A percentile compares a stretch with the other conserved stretches of the same genome.
Evolutionary conservation across 2,797 vertebrate genomes (phyloP).

Genomic region (Cheirogaleus major): DNA sequence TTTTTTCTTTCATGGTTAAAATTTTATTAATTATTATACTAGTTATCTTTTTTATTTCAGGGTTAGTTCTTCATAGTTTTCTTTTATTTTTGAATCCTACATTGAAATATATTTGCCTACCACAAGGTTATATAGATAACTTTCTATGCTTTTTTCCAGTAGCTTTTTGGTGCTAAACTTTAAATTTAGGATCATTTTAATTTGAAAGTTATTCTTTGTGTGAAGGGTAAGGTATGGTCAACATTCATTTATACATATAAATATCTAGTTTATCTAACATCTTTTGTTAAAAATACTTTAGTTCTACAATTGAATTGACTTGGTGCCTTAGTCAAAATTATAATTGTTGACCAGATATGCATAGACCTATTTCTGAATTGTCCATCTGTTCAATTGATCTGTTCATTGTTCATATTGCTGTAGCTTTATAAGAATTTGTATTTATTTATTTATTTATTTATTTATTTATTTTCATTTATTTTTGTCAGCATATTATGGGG

Average conservation of each 20-base stretch:
- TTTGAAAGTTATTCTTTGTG: background rate
- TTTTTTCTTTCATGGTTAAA: background rate
- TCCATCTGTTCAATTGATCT: background rate
- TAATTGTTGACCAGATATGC: background rate
- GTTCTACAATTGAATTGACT: background rate
- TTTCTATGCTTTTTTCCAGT: background rate
- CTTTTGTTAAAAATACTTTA: background rate
- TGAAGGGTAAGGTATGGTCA: background rate
- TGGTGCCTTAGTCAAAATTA: background rate
- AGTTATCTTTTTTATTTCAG: background rate
- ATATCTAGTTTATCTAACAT: background rate
- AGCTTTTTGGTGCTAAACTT: background rate
- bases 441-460: no score
- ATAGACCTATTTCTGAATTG: background rate
- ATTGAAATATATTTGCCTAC: background rate
- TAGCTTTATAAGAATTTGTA: no score
- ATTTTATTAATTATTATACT: background rate
- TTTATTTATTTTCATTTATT: no score
- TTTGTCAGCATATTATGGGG: no score
- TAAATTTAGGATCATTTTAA: background rate
- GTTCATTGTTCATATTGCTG: background rate
- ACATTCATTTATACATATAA: background rate
- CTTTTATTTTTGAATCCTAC: background rate
- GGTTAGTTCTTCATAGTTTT: background rate
- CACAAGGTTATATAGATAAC: background rate